These are phyloP conservation scores for Lasioglossum villosulum DNA, from an alignment of 2,888 invertebrate species.

Conservation along the genomic window DNA sequence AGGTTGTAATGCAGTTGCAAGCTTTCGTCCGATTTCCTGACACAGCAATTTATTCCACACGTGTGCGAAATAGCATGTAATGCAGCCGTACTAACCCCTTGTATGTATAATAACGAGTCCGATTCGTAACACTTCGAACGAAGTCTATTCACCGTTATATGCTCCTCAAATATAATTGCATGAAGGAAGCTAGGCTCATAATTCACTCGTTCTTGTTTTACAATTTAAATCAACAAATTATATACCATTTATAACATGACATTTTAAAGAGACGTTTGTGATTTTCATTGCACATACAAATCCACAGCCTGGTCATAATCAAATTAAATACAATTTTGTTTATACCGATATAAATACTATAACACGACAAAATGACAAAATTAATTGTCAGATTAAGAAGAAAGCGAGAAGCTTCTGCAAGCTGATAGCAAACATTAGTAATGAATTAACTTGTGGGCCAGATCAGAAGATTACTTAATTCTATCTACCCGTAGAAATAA, in stretches of 20 bases:
- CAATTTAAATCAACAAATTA: neutral
- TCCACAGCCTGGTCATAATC: too few species aligned
- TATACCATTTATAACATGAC: neutral
- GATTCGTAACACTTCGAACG: neutral
- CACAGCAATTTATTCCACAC: conserved; percentile 32
- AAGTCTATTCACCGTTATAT: neutral
- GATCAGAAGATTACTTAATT: neutral
- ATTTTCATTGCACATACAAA: too few species aligned
- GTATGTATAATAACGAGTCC: neutral
- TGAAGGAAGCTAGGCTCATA: neutral
- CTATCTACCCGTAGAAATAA: neutral
- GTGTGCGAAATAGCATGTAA: conserved; percentile 12
- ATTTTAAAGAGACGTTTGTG: neutral
- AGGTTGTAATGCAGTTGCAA: conserved; percentile 36
- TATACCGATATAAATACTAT: neutral
- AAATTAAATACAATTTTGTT: neutral
- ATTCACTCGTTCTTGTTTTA: neutral
- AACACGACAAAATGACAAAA: neutral
- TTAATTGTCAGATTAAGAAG: too few species aligned
- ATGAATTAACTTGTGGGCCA: neutral
- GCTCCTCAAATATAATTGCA: neutral
- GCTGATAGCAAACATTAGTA: too few species aligned
- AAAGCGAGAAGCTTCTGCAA: too few species aligned
- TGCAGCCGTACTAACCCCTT: neutral
- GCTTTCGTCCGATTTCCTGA: conserved; percentile 34